These are phyloP conservation scores for Protomyctophum bolini DNA, from an alignment of 2,113 vertebrate species.

Conservation along the genomic window DNA sequence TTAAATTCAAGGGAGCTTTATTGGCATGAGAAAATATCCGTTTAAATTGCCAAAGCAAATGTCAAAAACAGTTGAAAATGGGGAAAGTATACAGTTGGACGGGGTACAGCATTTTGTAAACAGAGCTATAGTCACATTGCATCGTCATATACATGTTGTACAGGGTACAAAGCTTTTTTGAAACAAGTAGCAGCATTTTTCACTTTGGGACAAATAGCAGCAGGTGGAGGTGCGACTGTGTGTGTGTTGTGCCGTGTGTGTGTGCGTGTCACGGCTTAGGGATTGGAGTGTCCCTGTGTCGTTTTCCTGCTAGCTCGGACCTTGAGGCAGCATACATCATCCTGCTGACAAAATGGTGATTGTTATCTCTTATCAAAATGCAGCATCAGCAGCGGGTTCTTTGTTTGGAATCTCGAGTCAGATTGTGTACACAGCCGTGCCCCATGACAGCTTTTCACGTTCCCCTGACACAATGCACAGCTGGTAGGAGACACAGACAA, in stretches of 20 bases:
- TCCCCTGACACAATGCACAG: constrained; percentile 39
- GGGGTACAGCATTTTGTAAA: too few species aligned
- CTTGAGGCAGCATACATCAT: constrained; percentile 53
- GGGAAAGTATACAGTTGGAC: too few species aligned
- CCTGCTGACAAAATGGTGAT: constrained; percentile 70
- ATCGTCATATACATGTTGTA: too few species aligned
- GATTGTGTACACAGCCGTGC: constrained; percentile 39
- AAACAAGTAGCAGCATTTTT: too few species aligned
- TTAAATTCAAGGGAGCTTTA: too few species aligned
- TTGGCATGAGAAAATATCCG: too few species aligned
- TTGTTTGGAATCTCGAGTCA: constrained; percentile 61
- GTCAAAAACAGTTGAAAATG: too few species aligned
- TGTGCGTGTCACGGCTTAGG: neutral
- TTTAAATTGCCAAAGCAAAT: too few species aligned
- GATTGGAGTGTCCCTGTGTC: constrained; percentile 43
- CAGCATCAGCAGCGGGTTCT: constrained; percentile 39
- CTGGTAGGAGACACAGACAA: constrained; percentile 37
- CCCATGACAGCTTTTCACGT: constrained; percentile 54
- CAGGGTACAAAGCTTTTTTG: too few species aligned
- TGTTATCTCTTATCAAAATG: constrained; percentile 67
- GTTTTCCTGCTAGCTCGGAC: constrained; percentile 61
- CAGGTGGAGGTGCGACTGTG: constrained; percentile 1
- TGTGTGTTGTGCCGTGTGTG: neutral
- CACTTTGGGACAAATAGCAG: too few species aligned
- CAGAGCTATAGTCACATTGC: too few species aligned